A percentile compares a stretch with the other conserved stretches of the same genome.
Evolutionary conservation across 2,888 invertebrate genomes (phyloP).

Genomic region (Chrysotoxum bicinctum): DNA sequence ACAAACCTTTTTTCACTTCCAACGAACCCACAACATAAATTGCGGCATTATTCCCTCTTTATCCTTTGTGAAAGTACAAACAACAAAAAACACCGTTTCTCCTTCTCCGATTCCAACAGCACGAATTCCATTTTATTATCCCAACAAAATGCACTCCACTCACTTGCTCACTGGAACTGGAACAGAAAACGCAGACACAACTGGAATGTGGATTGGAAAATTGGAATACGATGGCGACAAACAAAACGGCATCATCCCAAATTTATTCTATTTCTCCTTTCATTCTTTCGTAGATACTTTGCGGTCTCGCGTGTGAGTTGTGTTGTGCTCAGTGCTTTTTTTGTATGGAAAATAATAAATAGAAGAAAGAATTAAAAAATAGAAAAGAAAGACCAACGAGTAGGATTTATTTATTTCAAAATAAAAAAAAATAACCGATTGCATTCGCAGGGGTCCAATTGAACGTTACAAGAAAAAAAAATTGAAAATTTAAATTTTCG

Average conservation of each 20-base stretch:
- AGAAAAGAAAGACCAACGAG: slow-evolving; percentile 2
- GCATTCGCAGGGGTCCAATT: not conserved
- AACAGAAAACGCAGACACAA: not conserved
- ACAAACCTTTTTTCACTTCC: not conserved
- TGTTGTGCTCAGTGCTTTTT: slow-evolving; percentile 9
- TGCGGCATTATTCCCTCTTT: slow-evolving; percentile 49
- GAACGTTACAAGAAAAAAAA: slow-evolving; percentile 4
- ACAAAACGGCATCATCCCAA: slow-evolving; percentile 57
- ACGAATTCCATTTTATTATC: slow-evolving; percentile 30
- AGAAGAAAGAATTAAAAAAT: not conserved
- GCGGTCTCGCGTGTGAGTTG: slow-evolving; percentile 58
- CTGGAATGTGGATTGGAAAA: slow-evolving; percentile 42
- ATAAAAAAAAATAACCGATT: slow-evolving; percentile 8
- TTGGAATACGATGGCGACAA: slow-evolving; percentile 34
- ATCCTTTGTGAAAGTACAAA: not conserved
- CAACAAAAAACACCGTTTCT: slow-evolving; percentile 22
- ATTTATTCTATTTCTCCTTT: slow-evolving; percentile 67
- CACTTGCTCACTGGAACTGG: slow-evolving; percentile 3
- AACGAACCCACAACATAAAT: slow-evolving; percentile 15
- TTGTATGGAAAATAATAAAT: not conserved
- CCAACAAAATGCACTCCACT: slow-evolving; percentile 38
- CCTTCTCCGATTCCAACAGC: slow-evolving; percentile 46
- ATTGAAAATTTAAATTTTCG: slow-evolving; percentile 18
- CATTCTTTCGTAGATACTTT: slow-evolving; percentile 63
- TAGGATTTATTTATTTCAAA: slow-evolving; percentile 19